Conservation (phyloP, 53 echinoderm and acorn worm species). For the Arbacia lixula region DNA sequence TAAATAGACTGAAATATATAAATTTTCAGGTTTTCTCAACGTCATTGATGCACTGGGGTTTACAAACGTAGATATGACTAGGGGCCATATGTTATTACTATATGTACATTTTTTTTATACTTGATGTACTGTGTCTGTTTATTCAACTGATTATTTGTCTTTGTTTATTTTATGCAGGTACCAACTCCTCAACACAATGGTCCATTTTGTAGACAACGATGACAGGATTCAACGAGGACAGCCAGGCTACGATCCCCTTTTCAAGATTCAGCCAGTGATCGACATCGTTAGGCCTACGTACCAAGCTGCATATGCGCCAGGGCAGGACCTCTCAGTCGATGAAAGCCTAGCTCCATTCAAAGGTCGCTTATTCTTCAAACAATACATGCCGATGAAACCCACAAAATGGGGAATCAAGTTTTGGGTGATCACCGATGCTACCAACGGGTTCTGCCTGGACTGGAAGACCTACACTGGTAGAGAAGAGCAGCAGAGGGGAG, state of each 20-base stretch:
- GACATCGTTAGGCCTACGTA: conserved; percentile 1
- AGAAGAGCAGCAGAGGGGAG: conserved; percentile 8
- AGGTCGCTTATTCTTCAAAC: conserved; percentile 4
- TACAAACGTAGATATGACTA: too few species aligned
- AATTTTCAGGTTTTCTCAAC: too few species aligned
- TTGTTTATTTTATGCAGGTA: too few species aligned
- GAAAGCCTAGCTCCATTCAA: conserved; percentile 47
- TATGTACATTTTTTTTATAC: too few species aligned
- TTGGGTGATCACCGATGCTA: conserved; percentile 16
- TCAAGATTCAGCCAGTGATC: conserved; percentile 40
- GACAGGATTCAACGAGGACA: neutral
- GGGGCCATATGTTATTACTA: too few species aligned
- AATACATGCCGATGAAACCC: conserved; percentile 47
- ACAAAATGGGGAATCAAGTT: conserved; percentile 49
- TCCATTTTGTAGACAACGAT: conserved; percentile 44
- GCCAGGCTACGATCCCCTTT: neutral
- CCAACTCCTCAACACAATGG: conserved; percentile 3
- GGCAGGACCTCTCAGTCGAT: conserved; percentile 13
- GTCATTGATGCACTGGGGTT: too few species aligned
- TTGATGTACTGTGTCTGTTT: too few species aligned
- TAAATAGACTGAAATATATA: too few species aligned
- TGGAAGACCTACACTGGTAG: conserved; percentile 32
- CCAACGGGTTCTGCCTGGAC: conserved; percentile 7
- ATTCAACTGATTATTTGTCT: too few species aligned
- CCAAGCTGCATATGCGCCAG: neutral